These are phyloP conservation scores for Aurelia sp. DNA, from an alignment of 30 jellyfish, hydroid and myxozoan genomes.

Conservation along the genomic window DNA sequence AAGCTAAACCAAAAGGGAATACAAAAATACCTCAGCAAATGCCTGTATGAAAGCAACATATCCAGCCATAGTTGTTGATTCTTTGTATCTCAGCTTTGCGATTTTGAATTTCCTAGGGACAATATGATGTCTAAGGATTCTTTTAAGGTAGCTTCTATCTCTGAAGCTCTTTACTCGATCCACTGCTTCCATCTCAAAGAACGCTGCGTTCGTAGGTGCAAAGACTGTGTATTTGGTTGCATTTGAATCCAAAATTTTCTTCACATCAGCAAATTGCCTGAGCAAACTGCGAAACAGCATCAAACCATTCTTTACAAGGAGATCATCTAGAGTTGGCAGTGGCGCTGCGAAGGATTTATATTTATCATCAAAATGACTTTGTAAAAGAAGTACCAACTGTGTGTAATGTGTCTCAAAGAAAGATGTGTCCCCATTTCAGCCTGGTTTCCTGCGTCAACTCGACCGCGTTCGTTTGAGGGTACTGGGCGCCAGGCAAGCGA, in stretches of 20 bases:
- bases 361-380: too few relatives aligned
- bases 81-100: constrained; percentile 12
- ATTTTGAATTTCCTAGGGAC: constrained; percentile 22
- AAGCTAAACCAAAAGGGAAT: too few relatives aligned
- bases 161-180: constrained; percentile 1
- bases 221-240: constrained; percentile 33
- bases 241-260: constrained; percentile 10
- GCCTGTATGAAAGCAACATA: constrained; percentile 35
- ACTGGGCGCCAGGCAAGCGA: too few relatives aligned
- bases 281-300: constrained; percentile 27
- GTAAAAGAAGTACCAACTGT: too few relatives aligned
- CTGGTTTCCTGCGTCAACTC: too few relatives aligned
- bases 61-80: constrained; percentile 31
- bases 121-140: constrained; percentile 36
- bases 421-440: too few relatives aligned
- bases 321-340: constrained; percentile 10
- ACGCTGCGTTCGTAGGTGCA: constrained; percentile 59
- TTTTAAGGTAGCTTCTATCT: constrained; percentile 1
- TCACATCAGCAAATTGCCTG: constrained; percentile 19
- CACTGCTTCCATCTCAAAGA: constrained; percentile 20
- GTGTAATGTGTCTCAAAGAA: too few relatives aligned
- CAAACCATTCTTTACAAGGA: constrained; percentile 18
- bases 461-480: too few relatives aligned
- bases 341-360: constrained; percentile 15
- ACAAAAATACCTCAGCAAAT: constrained; percentile 23